phyloP scores from a whole-genome alignment of 2,888 invertebrate species.

The Colostygia pectinataria region DNA sequence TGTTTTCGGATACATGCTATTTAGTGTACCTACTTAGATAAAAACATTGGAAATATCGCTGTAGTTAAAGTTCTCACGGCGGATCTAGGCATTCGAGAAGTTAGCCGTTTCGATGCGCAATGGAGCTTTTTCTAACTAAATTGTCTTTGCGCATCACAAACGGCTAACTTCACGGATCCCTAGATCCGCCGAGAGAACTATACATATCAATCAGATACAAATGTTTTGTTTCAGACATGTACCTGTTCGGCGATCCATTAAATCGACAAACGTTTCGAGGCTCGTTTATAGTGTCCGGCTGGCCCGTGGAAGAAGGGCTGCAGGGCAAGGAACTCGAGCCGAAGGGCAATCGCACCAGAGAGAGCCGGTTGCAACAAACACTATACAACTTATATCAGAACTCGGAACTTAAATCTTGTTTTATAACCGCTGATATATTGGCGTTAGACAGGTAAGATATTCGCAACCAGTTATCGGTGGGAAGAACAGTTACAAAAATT shows the following conservation, averaged over 20 bases:
- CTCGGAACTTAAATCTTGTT: slow-evolving; percentile 89
- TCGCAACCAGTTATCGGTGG: neutral
- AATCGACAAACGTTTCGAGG: slow-evolving; percentile 93
- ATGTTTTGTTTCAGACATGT: slow-evolving; percentile 85
- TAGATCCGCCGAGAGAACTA: too few species aligned
- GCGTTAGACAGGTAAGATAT: slow-evolving; percentile 91
- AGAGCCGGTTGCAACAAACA: slow-evolving; percentile 88
- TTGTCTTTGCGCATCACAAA: too few species aligned
- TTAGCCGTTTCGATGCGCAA: too few species aligned
- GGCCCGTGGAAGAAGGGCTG: slow-evolving; percentile 85
- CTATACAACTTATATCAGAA: slow-evolving; percentile 89
- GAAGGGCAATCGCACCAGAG: slow-evolving; percentile 87
- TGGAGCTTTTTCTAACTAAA: too few species aligned
- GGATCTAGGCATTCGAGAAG: too few species aligned
- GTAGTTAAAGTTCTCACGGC: too few species aligned
- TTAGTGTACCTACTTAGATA: too few species aligned
- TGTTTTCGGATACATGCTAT: too few species aligned
- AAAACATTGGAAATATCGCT: too few species aligned
- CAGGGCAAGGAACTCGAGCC: slow-evolving; percentile 85
- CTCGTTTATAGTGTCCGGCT: slow-evolving; percentile 90
- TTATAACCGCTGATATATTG: slow-evolving; percentile 90
- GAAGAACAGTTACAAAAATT: slow-evolving; percentile 8
- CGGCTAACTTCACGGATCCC: too few species aligned
- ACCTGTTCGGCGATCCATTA: slow-evolving; percentile 87
- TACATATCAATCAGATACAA: neutral